A percentile compares a stretch with the other conserved stretches of the same genome.
These are phyloP conservation scores for Sipha maydis DNA, from an alignment of 2,888 invertebrate genomes.

Conservation along the genomic window DNA sequence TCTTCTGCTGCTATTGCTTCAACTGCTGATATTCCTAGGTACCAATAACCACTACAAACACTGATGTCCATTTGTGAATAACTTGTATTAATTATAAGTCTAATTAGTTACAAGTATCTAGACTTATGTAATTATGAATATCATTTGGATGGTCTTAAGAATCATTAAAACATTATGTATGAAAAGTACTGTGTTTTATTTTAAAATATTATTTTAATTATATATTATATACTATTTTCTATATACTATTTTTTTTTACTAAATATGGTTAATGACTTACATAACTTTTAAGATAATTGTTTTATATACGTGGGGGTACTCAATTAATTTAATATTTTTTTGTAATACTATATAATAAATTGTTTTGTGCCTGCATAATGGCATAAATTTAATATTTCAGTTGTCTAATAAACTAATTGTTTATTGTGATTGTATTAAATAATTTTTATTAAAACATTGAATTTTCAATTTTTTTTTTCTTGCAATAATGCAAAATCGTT, in stretches of 20 bases:
- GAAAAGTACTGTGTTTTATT: not conserved
- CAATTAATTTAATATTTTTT: slow-evolving; percentile 23
- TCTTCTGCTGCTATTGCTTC: not conserved
- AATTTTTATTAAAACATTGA: not conserved
- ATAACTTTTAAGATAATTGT: slow-evolving; percentile 24
- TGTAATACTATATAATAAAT: slow-evolving; percentile 28
- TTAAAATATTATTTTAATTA: slow-evolving; percentile 19
- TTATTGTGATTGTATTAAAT: not conserved
- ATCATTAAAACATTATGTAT: not conserved
- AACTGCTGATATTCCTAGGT: slow-evolving; percentile 14
- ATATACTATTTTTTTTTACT: slow-evolving; percentile 35
- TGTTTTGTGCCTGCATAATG: slow-evolving; percentile 9
- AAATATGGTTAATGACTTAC: slow-evolving; percentile 7
- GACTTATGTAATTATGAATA: not conserved
- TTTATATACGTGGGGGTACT: slow-evolving; percentile 26
- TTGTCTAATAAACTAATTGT: slow-evolving; percentile 28
- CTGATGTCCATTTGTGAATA: slow-evolving; percentile 35
- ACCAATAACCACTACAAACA: slow-evolving; percentile 16
- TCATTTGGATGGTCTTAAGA: slow-evolving; percentile 14
- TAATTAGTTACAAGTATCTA: not conserved
- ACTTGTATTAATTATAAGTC: not conserved
- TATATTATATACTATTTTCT: slow-evolving; percentile 2
- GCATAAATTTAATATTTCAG: not conserved
- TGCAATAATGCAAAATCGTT: too few species aligned
- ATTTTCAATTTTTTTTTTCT: too few species aligned